Evolutionary conservation across 2,113 vertebrate genomes (phyloP).

Genomic region (Physeter macrocephalus): DNA sequence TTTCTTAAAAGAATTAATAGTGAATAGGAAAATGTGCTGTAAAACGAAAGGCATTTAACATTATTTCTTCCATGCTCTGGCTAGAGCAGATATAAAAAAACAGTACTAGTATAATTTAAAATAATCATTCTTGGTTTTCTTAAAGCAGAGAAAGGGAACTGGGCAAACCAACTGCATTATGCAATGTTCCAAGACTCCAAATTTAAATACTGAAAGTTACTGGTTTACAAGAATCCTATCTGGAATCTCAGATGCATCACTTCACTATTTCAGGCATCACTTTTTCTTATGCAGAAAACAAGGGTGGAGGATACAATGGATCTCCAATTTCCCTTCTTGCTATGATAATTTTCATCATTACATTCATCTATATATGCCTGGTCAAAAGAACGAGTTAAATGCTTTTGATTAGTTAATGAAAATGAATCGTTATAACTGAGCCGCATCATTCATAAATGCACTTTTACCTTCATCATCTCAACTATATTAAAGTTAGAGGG

Average conservation of each 20-base stretch:
- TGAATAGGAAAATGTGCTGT: not conserved
- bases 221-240: not conserved
- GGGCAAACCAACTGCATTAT: not conserved
- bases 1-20: not conserved
- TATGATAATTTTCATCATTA: not conserved
- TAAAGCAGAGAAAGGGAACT: not conserved
- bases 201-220: not conserved
- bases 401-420: not conserved
- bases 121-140: not conserved
- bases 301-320: not conserved
- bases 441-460: not conserved
- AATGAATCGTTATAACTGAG: not conserved
- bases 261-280: not conserved
- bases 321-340: not conserved
- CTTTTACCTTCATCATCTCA: not conserved
- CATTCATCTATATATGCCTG: not conserved
- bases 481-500: not conserved
- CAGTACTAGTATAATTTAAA: not conserved
- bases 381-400: not conserved
- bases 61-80: not conserved
- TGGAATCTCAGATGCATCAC: not conserved
- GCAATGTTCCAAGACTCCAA: not conserved
- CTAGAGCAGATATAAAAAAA: not conserved
- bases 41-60: not conserved
- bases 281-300: not conserved